Percentiles rank a stretch among this genome's conserved stretches.
phyloP scores from a whole-genome alignment of 2,888 invertebrate species.

The Mechanitis messenoides region DNA sequence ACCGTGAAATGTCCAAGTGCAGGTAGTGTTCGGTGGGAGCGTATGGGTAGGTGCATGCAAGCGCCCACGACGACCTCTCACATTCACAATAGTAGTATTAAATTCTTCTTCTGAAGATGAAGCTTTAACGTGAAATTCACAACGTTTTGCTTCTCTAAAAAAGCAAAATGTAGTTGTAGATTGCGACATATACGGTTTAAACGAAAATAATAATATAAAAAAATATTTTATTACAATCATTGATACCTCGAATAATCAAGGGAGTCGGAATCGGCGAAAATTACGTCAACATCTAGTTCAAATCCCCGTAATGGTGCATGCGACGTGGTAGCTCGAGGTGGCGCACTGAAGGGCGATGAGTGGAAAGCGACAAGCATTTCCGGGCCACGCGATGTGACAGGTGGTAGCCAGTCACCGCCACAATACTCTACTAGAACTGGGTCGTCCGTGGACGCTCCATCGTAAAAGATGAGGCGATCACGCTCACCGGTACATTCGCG shows the following conservation, averaged over 20 bases:
- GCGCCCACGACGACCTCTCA: conserved; percentile 81
- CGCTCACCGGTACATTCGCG: conserved; percentile 88
- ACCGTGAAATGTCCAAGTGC: conserved; percentile 90
- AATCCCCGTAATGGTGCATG: conserved; percentile 86
- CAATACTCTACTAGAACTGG: conserved; percentile 91
- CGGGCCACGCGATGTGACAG: conserved; percentile 82
- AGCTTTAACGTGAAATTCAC: conserved; percentile 87
- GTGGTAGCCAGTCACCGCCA: conserved; percentile 90
- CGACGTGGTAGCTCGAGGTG: conserved; percentile 78
- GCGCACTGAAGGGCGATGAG: conserved; percentile 89
- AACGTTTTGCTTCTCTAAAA: conserved; percentile 73
- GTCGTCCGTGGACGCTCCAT: conserved; percentile 88
- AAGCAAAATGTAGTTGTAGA: not conserved
- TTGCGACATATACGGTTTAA: not conserved
- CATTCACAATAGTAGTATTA: conserved; percentile 55
- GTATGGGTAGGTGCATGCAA: conserved; percentile 89
- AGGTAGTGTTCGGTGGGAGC: conserved; percentile 89
- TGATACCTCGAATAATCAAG: conserved; percentile 83
- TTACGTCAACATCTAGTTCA: conserved; percentile 88
- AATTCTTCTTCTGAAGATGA: conserved; percentile 79
- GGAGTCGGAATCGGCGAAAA: conserved; percentile 91
- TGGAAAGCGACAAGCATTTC: conserved; percentile 93
- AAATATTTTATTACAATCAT: not conserved
- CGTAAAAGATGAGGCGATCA: conserved; percentile 90
- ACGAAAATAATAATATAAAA: not conserved